Evolutionary conservation across 2,888 invertebrate genomes (phyloP).

Genomic region (Caenorhabditis sp.): DNA sequence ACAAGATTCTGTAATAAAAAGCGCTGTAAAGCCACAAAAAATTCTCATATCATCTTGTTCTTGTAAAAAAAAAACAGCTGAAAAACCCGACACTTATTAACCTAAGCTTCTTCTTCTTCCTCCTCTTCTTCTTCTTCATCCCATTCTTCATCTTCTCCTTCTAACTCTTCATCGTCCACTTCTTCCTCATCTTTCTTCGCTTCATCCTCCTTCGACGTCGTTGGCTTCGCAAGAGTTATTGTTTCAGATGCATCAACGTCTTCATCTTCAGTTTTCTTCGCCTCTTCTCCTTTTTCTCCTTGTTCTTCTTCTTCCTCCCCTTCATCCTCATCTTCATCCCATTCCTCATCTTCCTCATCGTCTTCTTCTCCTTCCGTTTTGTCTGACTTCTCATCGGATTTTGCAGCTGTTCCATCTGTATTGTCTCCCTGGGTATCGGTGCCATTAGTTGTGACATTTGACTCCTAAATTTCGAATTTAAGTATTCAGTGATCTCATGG

Average conservation of each 20-base stretch:
- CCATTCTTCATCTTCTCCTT: constrained; percentile 47
- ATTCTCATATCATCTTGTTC: too few relatives aligned
- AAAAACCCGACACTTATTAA: constrained; percentile 15
- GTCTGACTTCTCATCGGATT: constrained; percentile 3
- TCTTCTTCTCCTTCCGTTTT: constrained; percentile 10
- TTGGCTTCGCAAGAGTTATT: constrained; percentile 23
- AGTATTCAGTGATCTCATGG: too few relatives aligned
- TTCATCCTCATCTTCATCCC: constrained; percentile 40
- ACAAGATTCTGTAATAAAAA: not conserved
- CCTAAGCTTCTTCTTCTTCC: constrained; percentile 38
- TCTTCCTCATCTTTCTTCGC: constrained; percentile 6
- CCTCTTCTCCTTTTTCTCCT: constrained; percentile 28
- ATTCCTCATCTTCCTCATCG: constrained; percentile 27
- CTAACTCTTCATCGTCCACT: constrained; percentile 39
- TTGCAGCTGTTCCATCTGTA: constrained; percentile 20
- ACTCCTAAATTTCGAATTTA: constrained; percentile 54
- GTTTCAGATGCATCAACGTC: constrained; percentile 46
- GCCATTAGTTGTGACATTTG: constrained; percentile 54
- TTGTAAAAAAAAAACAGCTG: constrained; percentile 17
- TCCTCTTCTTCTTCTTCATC: constrained; percentile 52
- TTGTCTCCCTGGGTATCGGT: constrained; percentile 5
- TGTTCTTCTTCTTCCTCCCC: constrained; percentile 47
- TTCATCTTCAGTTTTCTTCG: constrained; percentile 35
- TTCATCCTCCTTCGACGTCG: constrained; percentile 1
- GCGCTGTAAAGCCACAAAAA: not conserved